A percentile compares a stretch with the other conserved stretches of the same genome.
phyloP scores from a whole-genome alignment of 2,888 invertebrate genomes.

The Periphyllus acericola region DNA sequence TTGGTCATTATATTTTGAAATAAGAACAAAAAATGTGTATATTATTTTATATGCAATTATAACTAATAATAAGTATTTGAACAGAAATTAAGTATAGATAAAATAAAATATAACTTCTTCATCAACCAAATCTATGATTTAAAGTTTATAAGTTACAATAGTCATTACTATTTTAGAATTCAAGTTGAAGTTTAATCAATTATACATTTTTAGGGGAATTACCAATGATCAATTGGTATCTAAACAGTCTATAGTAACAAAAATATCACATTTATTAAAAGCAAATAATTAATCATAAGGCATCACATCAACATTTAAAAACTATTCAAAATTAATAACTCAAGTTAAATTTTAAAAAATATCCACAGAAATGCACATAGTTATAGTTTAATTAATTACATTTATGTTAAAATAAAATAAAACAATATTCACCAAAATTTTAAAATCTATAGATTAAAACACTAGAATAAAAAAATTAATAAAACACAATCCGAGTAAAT shows the following conservation, averaged over 20 bases:
- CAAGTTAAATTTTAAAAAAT: not conserved
- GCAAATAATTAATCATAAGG: slow-evolving; percentile 39
- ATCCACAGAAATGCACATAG: not conserved
- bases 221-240: slow-evolving; percentile 5
- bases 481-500: not conserved
- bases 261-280: slow-evolving; percentile 53
- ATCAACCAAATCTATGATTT: not conserved
- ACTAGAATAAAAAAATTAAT: not conserved
- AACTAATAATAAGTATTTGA: not conserved
- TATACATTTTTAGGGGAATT: not conserved
- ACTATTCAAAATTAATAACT: not conserved
- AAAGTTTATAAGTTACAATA: not conserved
- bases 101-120: not conserved
- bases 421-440: not conserved
- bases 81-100: not conserved
- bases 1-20: not conserved
- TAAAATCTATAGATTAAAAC: not conserved
- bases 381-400: not conserved
- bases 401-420: not conserved
- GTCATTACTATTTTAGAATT: not conserved
- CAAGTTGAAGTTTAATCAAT: not conserved
- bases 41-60: not conserved
- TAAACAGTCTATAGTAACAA: slow-evolving; percentile 51
- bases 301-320: slow-evolving; percentile 30
- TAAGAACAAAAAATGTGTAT: not conserved